Evolutionary conservation across 2,888 invertebrate genomes (phyloP), one percentile per base, ranked within the genome.

Genomic region (Aphodius granarius): DNA sequence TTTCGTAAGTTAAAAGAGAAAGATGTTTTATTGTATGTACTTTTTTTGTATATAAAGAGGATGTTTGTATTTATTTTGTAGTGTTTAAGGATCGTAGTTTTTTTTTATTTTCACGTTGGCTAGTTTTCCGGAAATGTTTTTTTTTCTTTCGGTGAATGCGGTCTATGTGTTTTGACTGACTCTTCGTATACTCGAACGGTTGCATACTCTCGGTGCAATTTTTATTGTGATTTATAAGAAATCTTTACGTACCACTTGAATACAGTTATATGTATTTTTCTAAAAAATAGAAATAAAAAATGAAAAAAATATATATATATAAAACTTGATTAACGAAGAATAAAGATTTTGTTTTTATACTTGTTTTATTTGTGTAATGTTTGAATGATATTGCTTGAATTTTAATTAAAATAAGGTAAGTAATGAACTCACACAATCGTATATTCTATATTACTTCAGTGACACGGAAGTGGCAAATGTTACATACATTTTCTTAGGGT

Each of bases 241-340:
- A 75, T 77, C 74, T 72, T 20, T 64, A 62, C 66, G 22, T 65
- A 62, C 63, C 72, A 74, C 65, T 18, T 74, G 6, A 77, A 78
- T 78, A 77, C 78, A 79, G 78, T 79, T 79, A 77, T 78, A 79
- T 78, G 79, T 79, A 79, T 79, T 79, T 79, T 79, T 79, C 73
- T 79, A 79, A 72, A 76, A 76, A 76, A 74, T n/a, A n/a, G n/a
- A n/a, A n/a, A n/a, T n/a, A n/a, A n/a, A n/a, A n/a, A n/a, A n/a
- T n/a, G n/a, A n/a, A n/a, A n/a, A n/a, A n/a, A n/a, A n/a, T n/a
- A 74, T 76, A 76, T 71, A 76, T 72, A 71, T 74, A 43, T 43
- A 43, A 43, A 43, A 9, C 13, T 43, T 0, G 6, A 43, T 43
- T 9, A 43, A 43, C 43, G 13, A 43, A 3, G 43, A 2, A 43